Evolutionary conservation across 2,888 invertebrate genomes (phyloP).

Genomic region (Coenonympha glycerion): DNA sequence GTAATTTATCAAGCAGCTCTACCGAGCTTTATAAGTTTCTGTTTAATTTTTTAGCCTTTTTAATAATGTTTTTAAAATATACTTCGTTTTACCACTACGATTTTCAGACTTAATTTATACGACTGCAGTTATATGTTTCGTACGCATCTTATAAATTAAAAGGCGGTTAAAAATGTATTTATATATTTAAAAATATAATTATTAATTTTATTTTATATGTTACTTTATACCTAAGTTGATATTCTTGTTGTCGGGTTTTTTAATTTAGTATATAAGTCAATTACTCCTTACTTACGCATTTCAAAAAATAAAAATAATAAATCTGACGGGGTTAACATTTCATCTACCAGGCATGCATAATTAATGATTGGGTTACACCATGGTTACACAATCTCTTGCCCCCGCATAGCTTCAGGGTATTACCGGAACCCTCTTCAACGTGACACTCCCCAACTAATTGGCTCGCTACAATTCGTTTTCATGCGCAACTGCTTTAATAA

Average conservation of each 20-base stretch:
- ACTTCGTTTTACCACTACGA: background rate
- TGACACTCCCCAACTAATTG: slow-evolving; percentile 55
- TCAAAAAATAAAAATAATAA: background rate
- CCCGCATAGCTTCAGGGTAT: slow-evolving; percentile 9
- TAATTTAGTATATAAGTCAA: too few relatives aligned
- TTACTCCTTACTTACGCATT: too few relatives aligned
- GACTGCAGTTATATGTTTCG: background rate
- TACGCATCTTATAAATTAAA: background rate
- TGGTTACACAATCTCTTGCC: slow-evolving; percentile 8
- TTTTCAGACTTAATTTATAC: background rate
- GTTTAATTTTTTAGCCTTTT: background rate
- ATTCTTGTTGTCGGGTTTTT: too few relatives aligned
- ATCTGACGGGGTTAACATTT: background rate
- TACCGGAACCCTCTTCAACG: slow-evolving; percentile 47
- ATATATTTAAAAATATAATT: too few relatives aligned
- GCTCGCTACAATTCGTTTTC: slow-evolving; percentile 61
- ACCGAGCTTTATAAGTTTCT: background rate
- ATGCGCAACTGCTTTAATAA: slow-evolving; percentile 52
- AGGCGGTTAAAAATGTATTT: too few relatives aligned
- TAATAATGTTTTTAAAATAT: background rate
- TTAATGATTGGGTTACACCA: slow-evolving; percentile 11
- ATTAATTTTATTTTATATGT: too few relatives aligned
- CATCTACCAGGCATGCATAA: slow-evolving; percentile 6
- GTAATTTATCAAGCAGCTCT: background rate
- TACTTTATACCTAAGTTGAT: too few relatives aligned